These are phyloP conservation scores for Mya arenaria DNA, from an alignment of 1,140 invertebrate genomes.

Conservation along the genomic window DNA sequence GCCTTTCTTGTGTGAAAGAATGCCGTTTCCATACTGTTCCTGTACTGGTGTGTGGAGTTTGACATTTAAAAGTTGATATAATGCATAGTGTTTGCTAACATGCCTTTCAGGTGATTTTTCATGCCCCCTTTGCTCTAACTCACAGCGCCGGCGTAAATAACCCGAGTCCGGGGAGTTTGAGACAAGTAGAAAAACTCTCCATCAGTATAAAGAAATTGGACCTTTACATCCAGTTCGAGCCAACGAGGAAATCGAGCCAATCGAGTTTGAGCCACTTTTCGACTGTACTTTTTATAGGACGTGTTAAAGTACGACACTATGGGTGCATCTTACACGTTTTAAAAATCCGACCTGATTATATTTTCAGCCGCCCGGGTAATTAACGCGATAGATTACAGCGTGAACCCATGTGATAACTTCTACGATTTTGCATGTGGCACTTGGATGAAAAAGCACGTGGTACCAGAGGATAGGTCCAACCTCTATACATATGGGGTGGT, in stretches of 20 bases:
- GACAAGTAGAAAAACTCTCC: background rate
- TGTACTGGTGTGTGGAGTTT: no score
- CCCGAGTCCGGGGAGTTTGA: background rate
- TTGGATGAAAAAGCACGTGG: slow-evolving; percentile 61
- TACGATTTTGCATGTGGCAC: slow-evolving; percentile 93
- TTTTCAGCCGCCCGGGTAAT: slow-evolving; percentile 58
- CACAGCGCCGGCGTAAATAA: no score
- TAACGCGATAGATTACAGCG: slow-evolving; percentile 80
- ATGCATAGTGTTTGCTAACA: no score
- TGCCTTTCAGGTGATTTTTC: no score
- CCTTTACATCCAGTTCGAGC: background rate
- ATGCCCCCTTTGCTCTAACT: no score
- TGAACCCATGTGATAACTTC: slow-evolving; percentile 96
- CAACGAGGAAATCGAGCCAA: no score
- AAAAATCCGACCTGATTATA: background rate
- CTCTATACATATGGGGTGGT: slow-evolving; percentile 43
- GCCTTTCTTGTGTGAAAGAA: no score
- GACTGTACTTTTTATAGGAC: background rate
- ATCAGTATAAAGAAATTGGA: background rate
- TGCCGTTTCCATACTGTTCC: no score
- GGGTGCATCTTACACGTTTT: no score
- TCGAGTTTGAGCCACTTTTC: background rate
- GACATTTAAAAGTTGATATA: no score
- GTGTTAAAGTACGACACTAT: background rate
- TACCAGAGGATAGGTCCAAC: slow-evolving; percentile 61